phyloP scores from a whole-genome alignment of 1,140 invertebrate species.

The Drosophila sturtevanti region DNA sequence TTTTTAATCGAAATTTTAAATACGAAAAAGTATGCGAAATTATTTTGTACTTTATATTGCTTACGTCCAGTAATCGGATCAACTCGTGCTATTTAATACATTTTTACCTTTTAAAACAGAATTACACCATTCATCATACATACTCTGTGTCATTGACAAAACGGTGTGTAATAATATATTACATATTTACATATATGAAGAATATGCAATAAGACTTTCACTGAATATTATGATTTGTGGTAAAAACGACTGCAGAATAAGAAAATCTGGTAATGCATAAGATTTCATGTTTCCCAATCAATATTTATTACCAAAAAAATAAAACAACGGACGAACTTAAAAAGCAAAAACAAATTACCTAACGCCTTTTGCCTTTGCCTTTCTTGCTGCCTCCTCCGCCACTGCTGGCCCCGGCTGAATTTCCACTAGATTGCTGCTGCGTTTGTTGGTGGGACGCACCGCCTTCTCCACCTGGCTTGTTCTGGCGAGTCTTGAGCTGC shows the following conservation, averaged over 20 bases:
- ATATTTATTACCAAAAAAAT: slow-evolving; percentile 66
- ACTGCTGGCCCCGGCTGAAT: slow-evolving; percentile 28
- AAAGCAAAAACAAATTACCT: slow-evolving; percentile 27
- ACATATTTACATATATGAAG: too few relatives aligned
- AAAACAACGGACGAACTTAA: slow-evolving; percentile 49
- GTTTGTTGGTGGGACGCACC: slow-evolving; percentile 43
- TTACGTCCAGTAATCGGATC: not conserved
- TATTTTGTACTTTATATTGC: not conserved
- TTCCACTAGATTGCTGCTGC: slow-evolving; percentile 52
- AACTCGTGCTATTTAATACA: not conserved
- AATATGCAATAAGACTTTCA: too few relatives aligned
- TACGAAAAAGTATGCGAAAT: not conserved
- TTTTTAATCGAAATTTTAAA: slow-evolving; percentile 36
- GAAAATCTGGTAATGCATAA: not conserved
- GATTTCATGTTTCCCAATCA: not conserved
- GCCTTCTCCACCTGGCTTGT: slow-evolving; percentile 49
- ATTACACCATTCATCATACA: too few relatives aligned
- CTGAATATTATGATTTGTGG: too few relatives aligned
- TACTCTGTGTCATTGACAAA: not conserved
- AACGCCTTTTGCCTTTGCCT: slow-evolving; percentile 80
- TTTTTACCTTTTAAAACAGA: not conserved
- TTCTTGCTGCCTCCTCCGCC: slow-evolving; percentile 69
- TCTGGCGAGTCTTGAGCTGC: slow-evolving; percentile 91
- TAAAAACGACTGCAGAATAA: too few relatives aligned
- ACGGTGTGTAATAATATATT: not conserved